phyloP scores from a whole-genome alignment of 1,140 invertebrate genomes.

The Apis laboriosa region DNA sequence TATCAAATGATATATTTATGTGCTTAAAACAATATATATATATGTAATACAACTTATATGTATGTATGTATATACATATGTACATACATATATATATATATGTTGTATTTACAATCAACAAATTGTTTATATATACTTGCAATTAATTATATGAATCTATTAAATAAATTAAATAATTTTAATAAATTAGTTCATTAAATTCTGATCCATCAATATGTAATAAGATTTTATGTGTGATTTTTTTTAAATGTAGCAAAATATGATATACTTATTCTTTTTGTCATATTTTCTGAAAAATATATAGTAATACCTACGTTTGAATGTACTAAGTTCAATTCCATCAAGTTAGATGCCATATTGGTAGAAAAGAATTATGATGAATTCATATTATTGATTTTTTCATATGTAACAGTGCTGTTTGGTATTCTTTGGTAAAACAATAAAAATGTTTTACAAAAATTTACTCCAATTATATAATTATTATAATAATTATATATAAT shows the following conservation, averaged over 20 bases:
- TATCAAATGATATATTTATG: slow-evolving; percentile 36
- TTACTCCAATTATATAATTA: slow-evolving; percentile 38
- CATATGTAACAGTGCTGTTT: slow-evolving; percentile 38
- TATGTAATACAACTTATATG: slow-evolving; percentile 21
- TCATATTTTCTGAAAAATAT: slow-evolving; percentile 55
- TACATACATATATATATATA: not conserved
- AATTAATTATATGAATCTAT: slow-evolving; percentile 38
- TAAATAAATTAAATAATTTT: slow-evolving; percentile 49
- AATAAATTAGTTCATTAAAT: slow-evolving; percentile 50
- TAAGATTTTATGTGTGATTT: slow-evolving; percentile 40
- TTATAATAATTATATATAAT: slow-evolving; percentile 32
- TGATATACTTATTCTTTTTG: slow-evolving; percentile 42
- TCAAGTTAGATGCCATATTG: slow-evolving; percentile 46
- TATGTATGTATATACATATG: slow-evolving; percentile 1
- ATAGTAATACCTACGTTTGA: slow-evolving; percentile 40
- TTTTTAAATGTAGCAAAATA: slow-evolving; percentile 57
- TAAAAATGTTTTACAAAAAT: slow-evolving; percentile 44
- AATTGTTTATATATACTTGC: slow-evolving; percentile 27
- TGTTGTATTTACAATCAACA: slow-evolving; percentile 23
- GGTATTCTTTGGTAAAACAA: slow-evolving; percentile 55
- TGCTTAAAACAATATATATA: slow-evolving; percentile 28
- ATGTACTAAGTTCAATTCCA: slow-evolving; percentile 57
- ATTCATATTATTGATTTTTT: slow-evolving; percentile 22
- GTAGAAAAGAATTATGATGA: slow-evolving; percentile 45
- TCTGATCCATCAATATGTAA: slow-evolving; percentile 47